Evolutionary conservation across 92 coral and sea anemone genomes (phyloP), one percentile per base, ranked within the genome.

Genomic region (Siderastrea siderea): DNA sequence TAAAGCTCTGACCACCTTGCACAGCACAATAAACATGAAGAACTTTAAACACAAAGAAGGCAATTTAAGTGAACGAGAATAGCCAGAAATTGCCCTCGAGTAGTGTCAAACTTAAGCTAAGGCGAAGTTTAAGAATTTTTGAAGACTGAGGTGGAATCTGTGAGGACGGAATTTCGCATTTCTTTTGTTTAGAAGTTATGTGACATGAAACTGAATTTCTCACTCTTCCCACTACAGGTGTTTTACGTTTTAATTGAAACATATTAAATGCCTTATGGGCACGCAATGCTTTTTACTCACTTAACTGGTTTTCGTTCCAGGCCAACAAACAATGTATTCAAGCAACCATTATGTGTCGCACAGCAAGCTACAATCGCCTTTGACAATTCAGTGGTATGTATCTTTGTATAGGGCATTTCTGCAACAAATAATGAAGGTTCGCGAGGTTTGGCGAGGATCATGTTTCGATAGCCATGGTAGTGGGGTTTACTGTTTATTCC

Each of bases 351-450:
- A 95, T 45, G 94, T 98, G 3, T 98, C 99, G 14, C 99, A 98
- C 93, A 98, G 99, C 90, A 98, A 98, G 89, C 94, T 98, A 0
- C 99, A 98, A 68, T 98, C 99, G 26, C 99, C 99, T 6, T 81
- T 98, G 87, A 98, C 99, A 71, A 98, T 94, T 68, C 98, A 98
- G 84, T 98, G 99, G 99, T 98, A 91, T 86, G 99, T 77, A 82
- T 71, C 78, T 74, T 51, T 51, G 46, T 69, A 73, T 71, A 61
- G 10, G 6, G 47, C 71, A 9, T 9, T 26, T 26, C 38, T 26
- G 38, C 38, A 26, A 26, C 38, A 26, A 26, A 26, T 26, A 26
- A 26, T 26, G 61, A 57, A 57, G 7, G 17, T 66, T 66, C 46
- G 6, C 6, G 7, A 12, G 6, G 71, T 66, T 70, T 55, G 10